A percentile compares a stretch with the other conserved stretches of the same genome.
phyloP scores from a whole-genome alignment of 2,888 invertebrate species.

The Pilophorus perplexus region DNA sequence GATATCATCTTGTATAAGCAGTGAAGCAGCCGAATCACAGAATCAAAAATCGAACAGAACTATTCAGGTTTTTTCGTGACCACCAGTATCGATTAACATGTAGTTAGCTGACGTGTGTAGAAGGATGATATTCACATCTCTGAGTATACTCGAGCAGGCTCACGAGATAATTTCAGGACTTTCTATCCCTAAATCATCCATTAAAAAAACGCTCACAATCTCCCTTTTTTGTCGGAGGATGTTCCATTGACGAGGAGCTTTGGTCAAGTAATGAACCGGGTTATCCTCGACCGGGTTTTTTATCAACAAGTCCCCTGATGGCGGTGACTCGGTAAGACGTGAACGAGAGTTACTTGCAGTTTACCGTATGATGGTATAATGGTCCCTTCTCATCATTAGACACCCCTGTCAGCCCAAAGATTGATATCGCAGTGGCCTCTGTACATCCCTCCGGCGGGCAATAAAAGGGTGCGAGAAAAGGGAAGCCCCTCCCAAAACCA shows the following conservation, averaged over 20 bases:
- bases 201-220: slow-evolving; percentile 1
- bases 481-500: background rate
- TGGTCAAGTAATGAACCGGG: slow-evolving; percentile 38
- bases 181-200: too few relatives aligned
- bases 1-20: too few relatives aligned
- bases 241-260: slow-evolving; percentile 14
- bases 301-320: slow-evolving; percentile 36
- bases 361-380: slow-evolving; percentile 22
- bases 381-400: slow-evolving; percentile 28
- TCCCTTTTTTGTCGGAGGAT: background rate
- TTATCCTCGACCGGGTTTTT: slow-evolving; percentile 19
- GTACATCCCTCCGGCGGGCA: background rate
- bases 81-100: too few relatives aligned
- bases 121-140: too few relatives aligned
- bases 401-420: slow-evolving; percentile 27
- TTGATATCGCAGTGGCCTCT: slow-evolving; percentile 18
- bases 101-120: too few relatives aligned
- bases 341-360: slow-evolving; percentile 35
- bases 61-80: too few relatives aligned
- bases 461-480: background rate
- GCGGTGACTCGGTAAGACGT: slow-evolving; percentile 32
- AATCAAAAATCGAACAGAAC: too few relatives aligned
- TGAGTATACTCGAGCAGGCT: too few relatives aligned
- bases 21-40: too few relatives aligned
- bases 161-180: too few relatives aligned